Evolutionary conservation across 2,797 vertebrate species (phyloP), one percentile per base, ranked within the genome.

Genomic region (Odontamblyopus lacepedii): DNA sequence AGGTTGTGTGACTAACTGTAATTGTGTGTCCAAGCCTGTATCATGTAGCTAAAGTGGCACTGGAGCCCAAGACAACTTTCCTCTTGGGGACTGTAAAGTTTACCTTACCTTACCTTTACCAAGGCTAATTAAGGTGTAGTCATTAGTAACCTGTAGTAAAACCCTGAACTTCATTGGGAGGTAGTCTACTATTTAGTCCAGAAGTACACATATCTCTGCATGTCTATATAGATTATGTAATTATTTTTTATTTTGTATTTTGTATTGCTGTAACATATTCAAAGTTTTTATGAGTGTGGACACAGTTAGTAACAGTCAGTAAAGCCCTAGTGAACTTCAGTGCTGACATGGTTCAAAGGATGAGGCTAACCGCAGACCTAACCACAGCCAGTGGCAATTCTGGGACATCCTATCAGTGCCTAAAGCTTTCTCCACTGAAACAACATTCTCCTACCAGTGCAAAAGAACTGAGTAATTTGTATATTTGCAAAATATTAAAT

Each of bases 381-480:
- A 65, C 63, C 63, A 65, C 63, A 41, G 62, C 11, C 35, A 64
- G 18, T 26, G 23, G 13, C 41, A 41, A 65, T 48, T 23, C 63
- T 27, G 6, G 63, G 38, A 27, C n/a, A 48, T 64, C n/a, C 11
- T 27, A 48, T 65, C 63, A 38, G 19, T 18, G 1, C 32, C n/a
- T 48, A 41, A 41, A 63, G 32, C 30, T 63, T 63, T 63, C 35
- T 13, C 35, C 19, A n/a, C 6, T 23, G 27, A 32, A 32, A 32
- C 55, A 32, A 32, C 23, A 57, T 23, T 23, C 23, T 57, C 23
- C 9, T 13, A 35, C 19, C 7, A 19, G 30, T 38, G 27, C 66
- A 60, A 69, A 26, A 55, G 48, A 51, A 6, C 50, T 1, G 16
- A 51, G 6, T 55, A 1, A 9, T 55, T 55, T 55, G 53, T 23